These are phyloP conservation scores for Myathropa florea DNA, from an alignment of 2,888 invertebrate species.

Conservation along the genomic window DNA sequence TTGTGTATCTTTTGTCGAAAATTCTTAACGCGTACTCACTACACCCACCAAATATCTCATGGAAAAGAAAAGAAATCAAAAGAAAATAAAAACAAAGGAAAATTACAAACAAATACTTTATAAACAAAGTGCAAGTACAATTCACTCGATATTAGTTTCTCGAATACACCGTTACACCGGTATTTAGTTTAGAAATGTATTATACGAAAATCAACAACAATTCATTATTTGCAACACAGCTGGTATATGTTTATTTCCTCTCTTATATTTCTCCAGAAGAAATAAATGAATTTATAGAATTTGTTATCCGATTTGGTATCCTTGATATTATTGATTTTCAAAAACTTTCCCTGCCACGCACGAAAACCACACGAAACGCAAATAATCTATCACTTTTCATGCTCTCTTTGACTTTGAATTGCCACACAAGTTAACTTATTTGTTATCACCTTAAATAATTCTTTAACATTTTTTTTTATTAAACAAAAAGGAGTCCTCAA, in stretches of 20 bases:
- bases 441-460: slow-evolving; percentile 18
- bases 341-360: background rate
- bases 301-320: slow-evolving; percentile 43
- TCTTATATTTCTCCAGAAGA: background rate
- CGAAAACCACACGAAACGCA: background rate
- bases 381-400: background rate
- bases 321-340: slow-evolving; percentile 60
- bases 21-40: background rate
- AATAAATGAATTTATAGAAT: background rate
- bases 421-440: background rate
- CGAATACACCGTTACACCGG: background rate
- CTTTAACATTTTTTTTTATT: background rate
- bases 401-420: background rate
- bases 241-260: background rate
- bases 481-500: slow-evolving; percentile 7
- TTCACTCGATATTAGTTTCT: background rate
- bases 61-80: background rate
- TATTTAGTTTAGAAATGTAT: background rate
- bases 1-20: background rate
- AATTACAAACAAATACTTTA: background rate
- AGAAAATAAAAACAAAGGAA: background rate
- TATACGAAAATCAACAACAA: background rate
- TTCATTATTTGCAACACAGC: background rate
- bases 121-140: background rate
- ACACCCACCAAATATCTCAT: background rate